Percentiles rank a stretch among this genome's conserved stretches.
Evolutionary conservation across 1,140 invertebrate genomes (phyloP).

Genomic region (Carposina sasakii): DNA sequence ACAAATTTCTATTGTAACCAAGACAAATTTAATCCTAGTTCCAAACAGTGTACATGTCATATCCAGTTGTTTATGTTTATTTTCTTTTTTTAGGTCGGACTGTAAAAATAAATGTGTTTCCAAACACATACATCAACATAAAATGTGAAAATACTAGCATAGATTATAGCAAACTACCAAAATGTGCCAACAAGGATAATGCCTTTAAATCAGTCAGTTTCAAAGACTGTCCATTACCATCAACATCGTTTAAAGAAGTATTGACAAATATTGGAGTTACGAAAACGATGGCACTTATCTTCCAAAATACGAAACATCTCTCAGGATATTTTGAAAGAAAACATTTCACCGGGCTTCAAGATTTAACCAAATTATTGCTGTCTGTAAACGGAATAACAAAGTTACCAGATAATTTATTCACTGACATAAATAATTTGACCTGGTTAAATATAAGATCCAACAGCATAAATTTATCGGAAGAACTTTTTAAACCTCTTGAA

Average conservation of each 20-base stretch:
- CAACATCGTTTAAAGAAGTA: constrained; percentile 58
- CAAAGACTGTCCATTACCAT: constrained; percentile 62
- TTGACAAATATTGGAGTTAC: constrained; percentile 56
- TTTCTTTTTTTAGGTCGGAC: constrained; percentile 48
- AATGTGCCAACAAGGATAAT: constrained; percentile 46
- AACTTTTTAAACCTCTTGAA: constrained; percentile 71
- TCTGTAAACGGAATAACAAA: constrained; percentile 68
- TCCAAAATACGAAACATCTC: constrained; percentile 67
- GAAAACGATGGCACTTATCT: constrained; percentile 58
- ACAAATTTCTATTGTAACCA: no score
- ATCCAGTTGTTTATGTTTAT: no score
- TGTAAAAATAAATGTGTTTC: constrained; percentile 56
- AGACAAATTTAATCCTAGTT: no score
- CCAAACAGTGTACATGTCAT: no score
- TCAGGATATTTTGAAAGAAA: constrained; percentile 62
- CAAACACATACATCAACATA: constrained; percentile 55
- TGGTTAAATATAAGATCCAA: constrained; percentile 76
- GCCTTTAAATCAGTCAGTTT: constrained; percentile 65
- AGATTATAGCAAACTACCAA: constrained; percentile 58
- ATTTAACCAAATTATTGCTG: constrained; percentile 64
- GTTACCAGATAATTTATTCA: constrained; percentile 74
- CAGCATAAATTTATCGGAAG: constrained; percentile 72
- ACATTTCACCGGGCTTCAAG: constrained; percentile 71
- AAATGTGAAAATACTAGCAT: constrained; percentile 58
- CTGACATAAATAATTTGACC: constrained; percentile 72